A percentile compares a stretch with the other conserved stretches of the same genome.
These are phyloP conservation scores for Aspidoscelis tigris DNA, from an alignment of 2,113 vertebrate species.

Conservation along the genomic window DNA sequence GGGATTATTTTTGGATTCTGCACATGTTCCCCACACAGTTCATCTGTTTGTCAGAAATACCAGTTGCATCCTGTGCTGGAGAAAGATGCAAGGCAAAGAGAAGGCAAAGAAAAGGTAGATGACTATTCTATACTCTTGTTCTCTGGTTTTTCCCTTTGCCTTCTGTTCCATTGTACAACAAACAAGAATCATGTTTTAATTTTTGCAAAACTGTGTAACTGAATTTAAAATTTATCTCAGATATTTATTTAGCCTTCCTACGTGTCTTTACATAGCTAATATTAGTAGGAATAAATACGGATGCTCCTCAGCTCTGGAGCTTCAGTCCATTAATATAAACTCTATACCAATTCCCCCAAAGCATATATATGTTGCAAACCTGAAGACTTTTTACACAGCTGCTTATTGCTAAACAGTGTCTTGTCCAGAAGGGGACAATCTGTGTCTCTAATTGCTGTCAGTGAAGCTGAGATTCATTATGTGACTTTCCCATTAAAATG, in stretches of 20 bases:
- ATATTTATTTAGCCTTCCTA: conserved; percentile 76
- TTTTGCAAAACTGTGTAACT: conserved; percentile 61
- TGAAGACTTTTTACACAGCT: conserved; percentile 97
- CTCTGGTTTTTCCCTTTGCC: conserved; percentile 10
- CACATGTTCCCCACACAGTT: conserved; percentile 63
- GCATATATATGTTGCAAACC: conserved; percentile 93
- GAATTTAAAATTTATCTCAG: conserved; percentile 52
- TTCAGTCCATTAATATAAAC: conserved; percentile 90
- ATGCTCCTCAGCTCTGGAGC: conserved; percentile 70
- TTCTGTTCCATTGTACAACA: conserved; percentile 20
- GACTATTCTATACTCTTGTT: conserved; percentile 9
- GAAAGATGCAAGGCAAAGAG: conserved; percentile 22
- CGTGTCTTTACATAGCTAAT: conserved; percentile 76
- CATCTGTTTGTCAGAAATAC: conserved; percentile 74
- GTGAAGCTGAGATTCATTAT: conserved; percentile 99
- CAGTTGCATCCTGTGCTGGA: conserved; percentile 55
- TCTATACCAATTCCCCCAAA: conserved; percentile 88
- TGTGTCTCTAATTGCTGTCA: conserved; percentile 99
- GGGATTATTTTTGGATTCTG: conserved; percentile 67
- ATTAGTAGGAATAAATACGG: conserved; percentile 75
- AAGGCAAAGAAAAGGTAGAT: conserved; percentile 13
- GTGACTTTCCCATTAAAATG: conserved; percentile 99
- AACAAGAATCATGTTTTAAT: conserved; percentile 47
- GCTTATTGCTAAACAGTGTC: conserved; percentile 99
- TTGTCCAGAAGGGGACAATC: conserved; percentile 99